Conservation (phyloP, 2,113 vertebrate genomes). For the Ciconia stormi region DNA sequence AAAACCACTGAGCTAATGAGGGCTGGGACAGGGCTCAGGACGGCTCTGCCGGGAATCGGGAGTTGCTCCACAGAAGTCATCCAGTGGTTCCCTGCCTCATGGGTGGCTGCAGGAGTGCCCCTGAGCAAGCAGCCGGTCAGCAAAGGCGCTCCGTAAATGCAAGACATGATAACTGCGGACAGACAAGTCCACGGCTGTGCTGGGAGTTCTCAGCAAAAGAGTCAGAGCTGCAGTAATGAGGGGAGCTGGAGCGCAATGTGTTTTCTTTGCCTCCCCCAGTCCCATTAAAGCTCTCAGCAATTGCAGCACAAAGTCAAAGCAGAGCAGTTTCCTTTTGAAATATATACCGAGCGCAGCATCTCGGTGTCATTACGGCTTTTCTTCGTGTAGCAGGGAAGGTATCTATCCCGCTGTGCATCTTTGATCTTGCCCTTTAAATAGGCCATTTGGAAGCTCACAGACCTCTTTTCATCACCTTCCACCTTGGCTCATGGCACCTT, state of each 20-base stretch:
- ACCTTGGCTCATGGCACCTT: not conserved
- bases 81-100: accelerated
- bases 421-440: constrained; percentile 35
- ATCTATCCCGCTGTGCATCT: not conserved
- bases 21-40: accelerated
- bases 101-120: not conserved
- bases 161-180: not conserved
- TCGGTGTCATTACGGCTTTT: not conserved
- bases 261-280: not conserved
- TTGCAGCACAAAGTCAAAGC: constrained; percentile 20
- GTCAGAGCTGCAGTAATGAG: not conserved
- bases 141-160: not conserved
- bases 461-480: not conserved
- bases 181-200: not conserved
- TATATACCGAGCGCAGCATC: not conserved
- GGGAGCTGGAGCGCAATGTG: not conserved
- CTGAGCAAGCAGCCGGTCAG: not conserved
- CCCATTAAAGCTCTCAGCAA: not conserved
- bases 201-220: not conserved
- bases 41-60: not conserved
- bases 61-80: not conserved
- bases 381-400: not conserved
- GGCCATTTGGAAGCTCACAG: not conserved
- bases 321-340: not conserved
- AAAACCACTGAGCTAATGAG: not conserved